These are phyloP conservation scores for Atethmia centrago DNA, from an alignment of 2,888 invertebrate species.

Conservation along the genomic window DNA sequence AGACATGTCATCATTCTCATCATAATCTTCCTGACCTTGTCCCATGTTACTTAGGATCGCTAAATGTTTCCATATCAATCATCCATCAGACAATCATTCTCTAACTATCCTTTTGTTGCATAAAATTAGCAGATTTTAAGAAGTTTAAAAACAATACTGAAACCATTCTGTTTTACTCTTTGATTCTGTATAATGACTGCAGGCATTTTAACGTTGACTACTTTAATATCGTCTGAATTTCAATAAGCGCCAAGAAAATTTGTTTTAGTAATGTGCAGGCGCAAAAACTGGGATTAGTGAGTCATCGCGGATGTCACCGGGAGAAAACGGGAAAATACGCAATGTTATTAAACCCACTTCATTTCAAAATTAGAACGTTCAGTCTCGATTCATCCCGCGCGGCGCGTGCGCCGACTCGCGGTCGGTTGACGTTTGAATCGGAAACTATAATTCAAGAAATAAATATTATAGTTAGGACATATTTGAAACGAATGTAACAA, in stretches of 20 bases:
- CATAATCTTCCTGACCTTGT: not conserved
- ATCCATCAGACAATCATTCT: not conserved
- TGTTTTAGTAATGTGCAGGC: constrained; percentile 56
- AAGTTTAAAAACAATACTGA: not conserved
- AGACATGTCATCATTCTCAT: not conserved
- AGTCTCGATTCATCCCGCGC: constrained; percentile 82
- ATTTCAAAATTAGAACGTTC: constrained; percentile 88
- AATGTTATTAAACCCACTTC: constrained; percentile 88
- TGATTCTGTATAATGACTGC: not conserved
- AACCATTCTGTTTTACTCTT: constrained; percentile 1
- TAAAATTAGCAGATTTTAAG: not conserved
- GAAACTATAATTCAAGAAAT: constrained; percentile 65
- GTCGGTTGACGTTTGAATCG: constrained; percentile 70
- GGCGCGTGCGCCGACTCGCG: constrained; percentile 82
- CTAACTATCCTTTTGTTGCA: not conserved
- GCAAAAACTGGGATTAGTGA: constrained; percentile 77
- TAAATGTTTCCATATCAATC: not conserved
- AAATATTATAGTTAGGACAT: constrained; percentile 52
- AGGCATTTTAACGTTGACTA: constrained; percentile 14
- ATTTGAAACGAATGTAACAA: constrained; percentile 57
- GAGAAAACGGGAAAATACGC: constrained; percentile 87
- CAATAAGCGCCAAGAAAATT: constrained; percentile 63
- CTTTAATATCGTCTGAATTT: constrained; percentile 44
- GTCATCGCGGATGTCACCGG: constrained; percentile 80
- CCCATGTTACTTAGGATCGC: not conserved